Evolutionary conservation across 2,797 vertebrate genomes (phyloP).

Genomic region (Lepidocolaptes lacrymiger): DNA sequence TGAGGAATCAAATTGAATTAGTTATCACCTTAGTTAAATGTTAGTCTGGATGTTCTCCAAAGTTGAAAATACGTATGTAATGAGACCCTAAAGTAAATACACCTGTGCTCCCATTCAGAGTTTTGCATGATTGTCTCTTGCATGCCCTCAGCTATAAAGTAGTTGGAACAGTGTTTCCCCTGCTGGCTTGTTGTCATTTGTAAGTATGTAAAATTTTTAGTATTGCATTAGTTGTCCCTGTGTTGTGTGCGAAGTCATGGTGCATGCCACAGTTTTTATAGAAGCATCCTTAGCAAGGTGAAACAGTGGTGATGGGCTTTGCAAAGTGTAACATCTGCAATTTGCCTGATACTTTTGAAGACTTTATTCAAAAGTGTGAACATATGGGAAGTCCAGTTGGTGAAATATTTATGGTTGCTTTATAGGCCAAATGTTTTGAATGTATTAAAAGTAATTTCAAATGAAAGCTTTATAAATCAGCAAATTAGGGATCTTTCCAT

Average conservation of each 20-base stretch:
- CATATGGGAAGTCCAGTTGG: background rate
- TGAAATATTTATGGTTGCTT: background rate
- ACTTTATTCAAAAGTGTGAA: background rate
- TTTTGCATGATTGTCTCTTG: background rate
- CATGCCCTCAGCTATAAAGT: background rate
- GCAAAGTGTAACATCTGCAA: background rate
- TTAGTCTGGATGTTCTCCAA: background rate
- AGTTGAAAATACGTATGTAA: background rate
- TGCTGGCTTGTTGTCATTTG: background rate
- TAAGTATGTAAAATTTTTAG: background rate
- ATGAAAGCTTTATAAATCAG: background rate
- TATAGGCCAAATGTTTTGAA: background rate
- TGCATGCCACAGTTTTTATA: background rate
- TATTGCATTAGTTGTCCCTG: background rate
- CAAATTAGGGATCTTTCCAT: background rate
- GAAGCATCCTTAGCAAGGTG: background rate
- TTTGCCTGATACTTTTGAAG: background rate
- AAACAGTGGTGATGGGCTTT: background rate
- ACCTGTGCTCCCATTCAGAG: background rate
- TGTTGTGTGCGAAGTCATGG: background rate
- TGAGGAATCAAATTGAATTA: constrained; percentile 1
- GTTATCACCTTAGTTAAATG: background rate
- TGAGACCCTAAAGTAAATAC: background rate
- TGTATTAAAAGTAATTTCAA: background rate
- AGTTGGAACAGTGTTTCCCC: background rate